Conservation (phyloP, 1,140 invertebrate genomes). For the Oscheius sp. region DNA sequence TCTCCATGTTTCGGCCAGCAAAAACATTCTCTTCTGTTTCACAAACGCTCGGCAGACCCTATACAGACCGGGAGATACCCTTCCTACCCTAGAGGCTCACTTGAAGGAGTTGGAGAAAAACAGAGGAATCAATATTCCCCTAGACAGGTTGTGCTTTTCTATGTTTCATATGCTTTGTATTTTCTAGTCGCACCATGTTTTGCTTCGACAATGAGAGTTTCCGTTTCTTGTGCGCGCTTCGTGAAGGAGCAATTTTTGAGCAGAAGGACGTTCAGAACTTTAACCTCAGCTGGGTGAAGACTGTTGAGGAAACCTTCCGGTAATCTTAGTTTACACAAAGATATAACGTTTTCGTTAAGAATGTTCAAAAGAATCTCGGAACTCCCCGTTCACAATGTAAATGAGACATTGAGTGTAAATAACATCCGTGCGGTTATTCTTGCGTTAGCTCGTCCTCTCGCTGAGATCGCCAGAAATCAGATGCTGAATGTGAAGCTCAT, state of each 20-base stretch:
- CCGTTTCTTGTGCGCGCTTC: slow-evolving; percentile 37
- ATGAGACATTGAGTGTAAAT: not conserved
- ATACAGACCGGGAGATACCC: slow-evolving; percentile 44
- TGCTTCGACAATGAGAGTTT: slow-evolving; percentile 45
- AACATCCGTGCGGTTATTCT: slow-evolving; percentile 21
- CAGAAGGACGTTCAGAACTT: slow-evolving; percentile 24
- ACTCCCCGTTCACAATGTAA: not conserved
- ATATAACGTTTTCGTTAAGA: not conserved
- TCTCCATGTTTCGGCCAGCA: slow-evolving; percentile 33
- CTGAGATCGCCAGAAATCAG: slow-evolving; percentile 39
- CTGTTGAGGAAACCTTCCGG: slow-evolving; percentile 23
- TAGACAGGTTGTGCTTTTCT: not conserved
- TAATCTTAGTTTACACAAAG: not conserved
- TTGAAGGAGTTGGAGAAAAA: slow-evolving; percentile 3
- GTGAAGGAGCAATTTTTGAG: slow-evolving; percentile 13
- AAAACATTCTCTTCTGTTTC: slow-evolving; percentile 49
- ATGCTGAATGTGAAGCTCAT: slow-evolving; percentile 37
- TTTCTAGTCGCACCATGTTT: slow-evolving; percentile 26
- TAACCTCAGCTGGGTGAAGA: slow-evolving; percentile 21
- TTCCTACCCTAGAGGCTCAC: slow-evolving; percentile 7
- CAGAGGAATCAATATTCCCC: slow-evolving; percentile 18
- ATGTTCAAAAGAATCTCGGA: slow-evolving; percentile 35
- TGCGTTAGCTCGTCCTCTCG: slow-evolving; percentile 29
- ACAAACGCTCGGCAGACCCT: slow-evolving; percentile 42
- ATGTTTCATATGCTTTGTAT: not conserved